phyloP scores from a whole-genome alignment of 2,888 invertebrate species.

The Thelaira solivaga region DNA sequence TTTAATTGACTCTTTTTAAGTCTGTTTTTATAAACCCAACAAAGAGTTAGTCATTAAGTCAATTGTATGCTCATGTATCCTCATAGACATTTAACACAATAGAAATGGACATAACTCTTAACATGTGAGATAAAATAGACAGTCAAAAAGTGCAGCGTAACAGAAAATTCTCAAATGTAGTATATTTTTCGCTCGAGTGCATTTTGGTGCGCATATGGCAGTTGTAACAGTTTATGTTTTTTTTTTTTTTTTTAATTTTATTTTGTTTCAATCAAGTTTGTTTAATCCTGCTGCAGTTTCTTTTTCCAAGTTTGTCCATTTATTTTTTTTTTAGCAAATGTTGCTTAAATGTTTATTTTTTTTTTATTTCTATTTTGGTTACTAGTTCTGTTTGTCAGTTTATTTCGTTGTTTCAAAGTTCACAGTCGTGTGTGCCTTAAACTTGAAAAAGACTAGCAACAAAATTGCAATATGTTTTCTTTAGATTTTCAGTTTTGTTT shows the following conservation, averaged over 20 bases:
- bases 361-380: no score
- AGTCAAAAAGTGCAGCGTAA: conserved; percentile 1
- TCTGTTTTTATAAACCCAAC: no score
- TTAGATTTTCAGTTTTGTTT: conserved; percentile 29
- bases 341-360: conserved; percentile 13
- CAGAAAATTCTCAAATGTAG: conserved; percentile 15
- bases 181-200: conserved; percentile 50
- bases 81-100: neutral
- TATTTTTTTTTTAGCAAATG: conserved; percentile 41
- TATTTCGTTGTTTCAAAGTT: conserved; percentile 38
- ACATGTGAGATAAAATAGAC: neutral
- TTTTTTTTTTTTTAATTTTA: neutral
- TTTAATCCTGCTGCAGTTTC: conserved; percentile 31
- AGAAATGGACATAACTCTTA: conserved; percentile 2
- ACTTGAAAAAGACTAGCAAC: conserved; percentile 49
- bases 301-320: conserved; percentile 27
- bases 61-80: no score
- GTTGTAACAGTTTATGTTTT: conserved; percentile 16
- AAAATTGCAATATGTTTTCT: conserved; percentile 39
- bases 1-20: no score
- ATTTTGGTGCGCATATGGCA: conserved; percentile 53
- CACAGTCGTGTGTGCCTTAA: conserved; percentile 56
- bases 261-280: conserved; percentile 20
- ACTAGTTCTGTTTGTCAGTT: neutral
- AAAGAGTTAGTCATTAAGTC: no score